Conservation (phyloP, 2,888 invertebrate species). For the Dolichomitus sp. region DNA sequence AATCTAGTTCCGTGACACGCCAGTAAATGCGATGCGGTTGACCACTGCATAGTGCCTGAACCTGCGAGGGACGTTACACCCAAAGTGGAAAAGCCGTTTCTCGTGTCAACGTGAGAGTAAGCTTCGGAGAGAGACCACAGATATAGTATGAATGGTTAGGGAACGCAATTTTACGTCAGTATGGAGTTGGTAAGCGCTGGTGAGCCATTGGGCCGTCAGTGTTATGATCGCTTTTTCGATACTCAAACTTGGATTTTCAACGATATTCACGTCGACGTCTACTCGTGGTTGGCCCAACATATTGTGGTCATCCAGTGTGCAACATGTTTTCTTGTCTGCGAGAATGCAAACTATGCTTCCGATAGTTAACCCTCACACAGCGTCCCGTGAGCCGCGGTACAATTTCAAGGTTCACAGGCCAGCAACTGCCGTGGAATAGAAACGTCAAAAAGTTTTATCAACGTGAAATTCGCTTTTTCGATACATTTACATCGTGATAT, state of each 20-base stretch:
- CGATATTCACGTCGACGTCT: constrained; percentile 71
- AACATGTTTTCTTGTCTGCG: constrained; percentile 18
- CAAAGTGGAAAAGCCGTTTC: constrained; percentile 19
- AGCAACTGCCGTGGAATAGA: constrained; percentile 28
- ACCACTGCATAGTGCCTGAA: constrained; percentile 69
- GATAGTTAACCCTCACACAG: neutral
- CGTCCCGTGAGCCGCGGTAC: constrained; percentile 25
- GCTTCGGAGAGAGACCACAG: neutral
- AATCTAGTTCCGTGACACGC: constrained; percentile 71
- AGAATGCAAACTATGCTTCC: constrained; percentile 26
- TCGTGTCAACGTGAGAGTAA: neutral
- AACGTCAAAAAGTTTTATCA: constrained; percentile 58
- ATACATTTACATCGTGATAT: constrained; percentile 34
- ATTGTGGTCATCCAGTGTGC: neutral
- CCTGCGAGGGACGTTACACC: constrained; percentile 58
- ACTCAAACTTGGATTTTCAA: constrained; percentile 68
- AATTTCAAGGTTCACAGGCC: constrained; percentile 45
- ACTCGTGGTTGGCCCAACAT: constrained; percentile 63
- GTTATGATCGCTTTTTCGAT: constrained; percentile 65
- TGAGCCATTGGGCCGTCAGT: constrained; percentile 66
- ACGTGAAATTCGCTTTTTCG: constrained; percentile 36
- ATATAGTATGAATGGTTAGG: neutral
- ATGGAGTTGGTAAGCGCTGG: constrained; percentile 67
- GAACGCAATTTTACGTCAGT: constrained; percentile 65
- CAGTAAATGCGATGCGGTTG: constrained; percentile 75